Conservation (phyloP, 2,797 vertebrate species). For the Chloroceryle amazona region DNA sequence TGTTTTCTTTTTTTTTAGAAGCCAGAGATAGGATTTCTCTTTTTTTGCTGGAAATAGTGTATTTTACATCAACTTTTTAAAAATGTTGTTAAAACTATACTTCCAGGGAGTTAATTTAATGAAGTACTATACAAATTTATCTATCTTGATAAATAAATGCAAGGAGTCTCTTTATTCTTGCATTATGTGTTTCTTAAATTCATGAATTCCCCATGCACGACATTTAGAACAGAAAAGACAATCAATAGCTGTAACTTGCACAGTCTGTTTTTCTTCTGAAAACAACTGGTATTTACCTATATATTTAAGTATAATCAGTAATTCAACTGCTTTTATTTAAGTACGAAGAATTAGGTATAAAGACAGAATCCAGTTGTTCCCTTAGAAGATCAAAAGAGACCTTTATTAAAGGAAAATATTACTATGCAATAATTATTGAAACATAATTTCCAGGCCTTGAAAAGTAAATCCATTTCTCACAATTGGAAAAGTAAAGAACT, state of each 20-base stretch:
- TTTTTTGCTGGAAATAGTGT: not conserved
- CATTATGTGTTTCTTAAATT: not conserved
- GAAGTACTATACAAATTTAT: not conserved
- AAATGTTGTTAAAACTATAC: not conserved
- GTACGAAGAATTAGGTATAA: not conserved
- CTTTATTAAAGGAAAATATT: not conserved
- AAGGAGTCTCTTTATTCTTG: not conserved
- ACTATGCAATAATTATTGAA: not conserved
- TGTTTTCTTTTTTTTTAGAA: not conserved
- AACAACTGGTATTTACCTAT: not conserved
- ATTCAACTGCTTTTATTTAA: not conserved
- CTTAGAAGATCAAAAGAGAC: not conserved
- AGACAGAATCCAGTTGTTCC: not conserved
- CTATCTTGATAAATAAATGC: not conserved
- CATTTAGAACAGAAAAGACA: not conserved
- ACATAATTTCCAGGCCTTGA: not conserved
- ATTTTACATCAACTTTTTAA: not conserved
- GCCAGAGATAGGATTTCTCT: not conserved
- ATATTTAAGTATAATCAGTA: not conserved
- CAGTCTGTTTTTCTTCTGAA: not conserved
- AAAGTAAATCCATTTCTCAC: not conserved
- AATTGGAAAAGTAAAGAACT: not conserved
- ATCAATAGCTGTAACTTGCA: not conserved
- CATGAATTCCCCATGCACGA: not conserved
- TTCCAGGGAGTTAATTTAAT: not conserved